A percentile compares a stretch with the other conserved stretches of the same genome.
Conservation (phyloP, 2,113 vertebrate species). For the Channa argus region DNA sequence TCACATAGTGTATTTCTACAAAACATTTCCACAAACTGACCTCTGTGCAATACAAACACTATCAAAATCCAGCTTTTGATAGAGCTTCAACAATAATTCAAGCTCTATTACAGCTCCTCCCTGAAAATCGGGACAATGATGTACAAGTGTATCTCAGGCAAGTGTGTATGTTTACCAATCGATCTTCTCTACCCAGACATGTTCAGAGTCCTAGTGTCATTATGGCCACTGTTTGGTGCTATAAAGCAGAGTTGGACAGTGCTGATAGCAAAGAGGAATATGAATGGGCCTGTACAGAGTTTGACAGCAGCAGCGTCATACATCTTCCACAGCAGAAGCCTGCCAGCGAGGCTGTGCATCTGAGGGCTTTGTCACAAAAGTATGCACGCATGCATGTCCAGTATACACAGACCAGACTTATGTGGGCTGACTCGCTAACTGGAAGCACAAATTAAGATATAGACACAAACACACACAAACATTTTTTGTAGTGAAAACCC, state of each 20-base stretch:
- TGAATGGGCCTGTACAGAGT: conserved; percentile 61
- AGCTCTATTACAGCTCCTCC: conserved; percentile 15
- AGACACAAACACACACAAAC: conserved; percentile 27
- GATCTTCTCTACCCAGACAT: conserved; percentile 57
- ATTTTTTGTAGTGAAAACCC: conserved; percentile 48
- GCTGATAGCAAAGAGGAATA: conserved; percentile 74
- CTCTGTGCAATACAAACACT: not conserved
- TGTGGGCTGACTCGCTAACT: conserved; percentile 5
- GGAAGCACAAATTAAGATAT: conserved; percentile 36
- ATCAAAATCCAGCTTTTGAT: not conserved
- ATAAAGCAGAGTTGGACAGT: conserved; percentile 70
- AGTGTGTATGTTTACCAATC: conserved; percentile 62
- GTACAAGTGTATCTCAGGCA: conserved; percentile 66
- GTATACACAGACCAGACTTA: conserved; percentile 28
- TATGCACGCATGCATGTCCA: conserved; percentile 38
- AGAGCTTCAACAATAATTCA: conserved; percentile 11
- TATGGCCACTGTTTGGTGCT: conserved; percentile 61
- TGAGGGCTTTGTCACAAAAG: conserved; percentile 29
- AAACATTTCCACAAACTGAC: not conserved
- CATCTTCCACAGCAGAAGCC: conserved; percentile 60
- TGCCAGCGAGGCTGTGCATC: conserved; percentile 52
- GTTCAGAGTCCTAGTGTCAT: conserved; percentile 57
- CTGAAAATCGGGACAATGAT: conserved; percentile 62
- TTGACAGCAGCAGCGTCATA: conserved; percentile 53
- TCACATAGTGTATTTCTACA: not conserved